phyloP scores from a whole-genome alignment of 2,888 invertebrate species.

The Ommatoiulus sabulosus region DNA sequence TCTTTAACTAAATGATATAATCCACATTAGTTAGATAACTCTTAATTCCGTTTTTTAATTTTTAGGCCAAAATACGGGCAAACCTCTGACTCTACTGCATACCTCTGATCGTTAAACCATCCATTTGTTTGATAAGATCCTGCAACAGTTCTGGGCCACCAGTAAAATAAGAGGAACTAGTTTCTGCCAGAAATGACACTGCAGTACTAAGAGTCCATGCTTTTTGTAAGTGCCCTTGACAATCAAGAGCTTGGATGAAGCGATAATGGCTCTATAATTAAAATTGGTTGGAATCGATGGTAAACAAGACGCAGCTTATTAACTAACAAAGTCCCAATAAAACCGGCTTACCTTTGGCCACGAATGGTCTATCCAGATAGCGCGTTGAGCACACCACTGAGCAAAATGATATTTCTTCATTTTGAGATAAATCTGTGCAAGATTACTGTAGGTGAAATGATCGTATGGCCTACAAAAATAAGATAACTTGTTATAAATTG shows the following conservation, averaged over 20 bases:
- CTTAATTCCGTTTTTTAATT: background rate
- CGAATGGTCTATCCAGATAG: slow-evolving; percentile 2
- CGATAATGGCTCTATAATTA: background rate
- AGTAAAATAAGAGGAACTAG: background rate
- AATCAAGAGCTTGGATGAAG: background rate
- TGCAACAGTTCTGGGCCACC: background rate
- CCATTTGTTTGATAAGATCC: background rate
- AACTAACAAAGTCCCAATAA: background rate
- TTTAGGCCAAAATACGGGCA: background rate
- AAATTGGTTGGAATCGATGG: background rate
- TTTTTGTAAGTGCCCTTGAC: background rate
- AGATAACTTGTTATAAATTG: background rate
- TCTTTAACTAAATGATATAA: background rate
- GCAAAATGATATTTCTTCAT: slow-evolving; percentile 11
- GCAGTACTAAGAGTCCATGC: background rate
- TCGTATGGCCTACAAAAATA: background rate
- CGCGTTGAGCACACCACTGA: slow-evolving; percentile 26
- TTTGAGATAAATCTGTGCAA: background rate
- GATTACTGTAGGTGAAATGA: slow-evolving; percentile 2
- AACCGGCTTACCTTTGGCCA: background rate
- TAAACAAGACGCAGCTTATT: background rate
- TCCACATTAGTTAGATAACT: background rate
- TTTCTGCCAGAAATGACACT: background rate
- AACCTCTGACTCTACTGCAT: too few species aligned
- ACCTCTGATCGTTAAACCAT: background rate